Conservation (phyloP, 2,113 vertebrate species). For the Mola mola region DNA sequence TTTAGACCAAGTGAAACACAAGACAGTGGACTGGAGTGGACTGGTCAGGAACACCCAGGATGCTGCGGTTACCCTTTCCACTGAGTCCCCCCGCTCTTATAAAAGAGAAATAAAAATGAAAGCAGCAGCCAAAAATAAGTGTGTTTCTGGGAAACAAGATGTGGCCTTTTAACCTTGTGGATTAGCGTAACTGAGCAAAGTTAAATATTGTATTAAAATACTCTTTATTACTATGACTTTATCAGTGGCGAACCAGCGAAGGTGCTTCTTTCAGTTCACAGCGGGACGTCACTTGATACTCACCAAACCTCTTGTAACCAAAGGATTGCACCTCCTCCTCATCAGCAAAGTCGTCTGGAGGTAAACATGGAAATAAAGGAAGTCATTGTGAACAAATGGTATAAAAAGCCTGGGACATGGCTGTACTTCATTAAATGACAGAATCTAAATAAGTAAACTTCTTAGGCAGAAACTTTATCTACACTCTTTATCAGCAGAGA, state of each 20-base stretch:
- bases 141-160: slow-evolving; percentile 48
- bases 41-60: slow-evolving; percentile 61
- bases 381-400: neutral
- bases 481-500: too few relatives aligned
- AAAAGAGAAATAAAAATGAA: slow-evolving; percentile 18
- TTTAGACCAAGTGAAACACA: slow-evolving; percentile 2
- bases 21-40: neutral
- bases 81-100: neutral
- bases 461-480: too few relatives aligned
- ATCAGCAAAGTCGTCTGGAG: slow-evolving; percentile 93
- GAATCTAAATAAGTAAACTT: too few relatives aligned
- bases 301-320: slow-evolving; percentile 98
- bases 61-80: slow-evolving; percentile 27
- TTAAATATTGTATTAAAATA: slow-evolving; percentile 16
- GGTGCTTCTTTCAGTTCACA: slow-evolving; percentile 7
- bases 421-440: too few relatives aligned
- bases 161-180: slow-evolving; percentile 21
- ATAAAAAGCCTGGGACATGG: too few relatives aligned
- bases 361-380: slow-evolving; percentile 22
- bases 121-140: slow-evolving; percentile 52
- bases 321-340: slow-evolving; percentile 99
- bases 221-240: too few relatives aligned
- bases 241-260: neutral
- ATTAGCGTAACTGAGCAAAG: slow-evolving; percentile 27
- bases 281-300: slow-evolving; percentile 78